A percentile compares a stretch with the other conserved stretches of the same genome.
Conservation (phyloP, 2,888 invertebrate species). For the Torymus aiolomorphi region DNA sequence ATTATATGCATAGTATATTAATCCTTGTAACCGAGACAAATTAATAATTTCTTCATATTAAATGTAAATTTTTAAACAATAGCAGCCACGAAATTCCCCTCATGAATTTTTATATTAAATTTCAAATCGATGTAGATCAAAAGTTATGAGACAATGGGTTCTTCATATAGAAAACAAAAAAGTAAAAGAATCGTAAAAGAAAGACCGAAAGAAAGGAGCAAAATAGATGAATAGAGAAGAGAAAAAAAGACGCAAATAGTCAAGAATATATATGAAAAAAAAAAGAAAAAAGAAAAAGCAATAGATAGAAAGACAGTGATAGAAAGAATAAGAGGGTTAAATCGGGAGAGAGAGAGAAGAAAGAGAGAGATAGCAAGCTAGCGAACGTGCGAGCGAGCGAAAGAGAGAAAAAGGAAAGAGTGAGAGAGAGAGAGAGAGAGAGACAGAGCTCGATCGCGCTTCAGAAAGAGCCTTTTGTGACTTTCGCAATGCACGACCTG, state of each 20-base stretch:
- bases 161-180: neutral
- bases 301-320: slow-evolving; percentile 17
- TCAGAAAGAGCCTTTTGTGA: slow-evolving; percentile 51
- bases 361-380: neutral
- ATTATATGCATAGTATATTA: neutral
- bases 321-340: slow-evolving; percentile 34
- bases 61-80: neutral
- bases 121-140: too few relatives aligned
- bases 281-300: slow-evolving; percentile 6
- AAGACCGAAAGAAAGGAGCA: neutral
- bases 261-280: neutral
- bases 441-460: neutral
- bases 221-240: neutral
- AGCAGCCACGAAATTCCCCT: too few relatives aligned
- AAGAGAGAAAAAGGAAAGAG: neutral
- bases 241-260: neutral
- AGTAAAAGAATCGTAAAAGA: neutral
- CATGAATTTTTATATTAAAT: too few relatives aligned
- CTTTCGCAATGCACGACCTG: slow-evolving; percentile 65
- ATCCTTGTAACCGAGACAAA: neutral
- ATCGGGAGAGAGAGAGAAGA: neutral
- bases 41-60: neutral
- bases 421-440: too few relatives aligned
- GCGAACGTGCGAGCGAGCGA: too few relatives aligned
- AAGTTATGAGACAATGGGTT: too few relatives aligned